Evolutionary conservation across 2,888 invertebrate genomes (phyloP), one percentile per base, ranked within the genome.

Genomic region (Seladonia tumulorum): DNA sequence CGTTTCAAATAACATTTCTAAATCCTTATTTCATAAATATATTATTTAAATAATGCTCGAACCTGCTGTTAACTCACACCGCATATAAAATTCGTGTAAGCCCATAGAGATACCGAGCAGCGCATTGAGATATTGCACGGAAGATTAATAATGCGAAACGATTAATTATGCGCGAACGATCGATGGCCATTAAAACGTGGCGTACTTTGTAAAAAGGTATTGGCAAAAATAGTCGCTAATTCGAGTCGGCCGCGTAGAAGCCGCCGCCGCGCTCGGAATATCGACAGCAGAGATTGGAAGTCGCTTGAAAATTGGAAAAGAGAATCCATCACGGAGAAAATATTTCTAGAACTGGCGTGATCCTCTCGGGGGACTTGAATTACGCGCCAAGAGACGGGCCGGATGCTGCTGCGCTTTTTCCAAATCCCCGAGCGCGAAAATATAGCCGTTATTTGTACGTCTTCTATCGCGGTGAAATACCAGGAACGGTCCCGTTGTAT

Each of bases 291-390:
- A 18, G 35, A 22, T 16, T 16, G 8, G 16, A 0, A 16, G 39
- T 39, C 12, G n/a, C 71, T 72, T 22, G 49, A 35, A 45, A 72
- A 83, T 81, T 76, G 75, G 49, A 63, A 76, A 45, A 39, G 39
- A 70, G 18, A 70, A 72, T 72, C 25, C n/a, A 5, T 53, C 42
- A 39, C 5, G 35, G 5, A 18, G 5, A 71, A 45, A 53, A 76
- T 70, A 76, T 53, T 75, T 29, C 29, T n/a, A 70, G 14, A 60
- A 71, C 70, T 47, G 66, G 22, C 25, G 14, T 14, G 74, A 70
- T n/a, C 66, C 79, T 45, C 53, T 79, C 16, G 18, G 2, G 22
- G n/a, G 47, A 4, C 49, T 49, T 18, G 18, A 35, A 35, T 35
- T n/a, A 22, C 10, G 73, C 22, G 35, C 10, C 29, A 29, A 16